These are phyloP conservation scores for Furcula furcula DNA, from an alignment of 2,888 invertebrate genomes.

Conservation along the genomic window DNA sequence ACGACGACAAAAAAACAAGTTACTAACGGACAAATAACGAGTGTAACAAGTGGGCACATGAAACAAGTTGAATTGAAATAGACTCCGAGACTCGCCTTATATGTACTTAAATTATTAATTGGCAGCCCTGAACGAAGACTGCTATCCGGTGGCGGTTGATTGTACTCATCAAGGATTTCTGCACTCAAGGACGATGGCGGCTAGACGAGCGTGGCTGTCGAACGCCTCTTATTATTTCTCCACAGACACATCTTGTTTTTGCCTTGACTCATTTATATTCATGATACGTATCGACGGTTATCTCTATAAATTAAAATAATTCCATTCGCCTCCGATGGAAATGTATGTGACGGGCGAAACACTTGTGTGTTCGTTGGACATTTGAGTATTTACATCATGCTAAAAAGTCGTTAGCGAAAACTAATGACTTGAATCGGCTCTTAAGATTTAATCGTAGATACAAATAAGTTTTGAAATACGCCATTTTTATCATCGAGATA, in stretches of 20 bases:
- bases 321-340: constrained; percentile 47
- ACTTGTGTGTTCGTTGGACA: constrained; percentile 35
- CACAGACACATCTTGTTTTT: constrained; percentile 76
- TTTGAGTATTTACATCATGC: constrained; percentile 15
- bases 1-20: constrained; percentile 12
- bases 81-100: constrained; percentile 34
- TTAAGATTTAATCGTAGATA: too few species aligned
- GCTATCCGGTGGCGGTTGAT: constrained; percentile 80
- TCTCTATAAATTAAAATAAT: constrained; percentile 74
- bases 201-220: constrained; percentile 71
- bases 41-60: constrained; percentile 32
- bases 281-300: constrained; percentile 74
- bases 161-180: constrained; percentile 82
- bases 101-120: constrained; percentile 60
- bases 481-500: too few species aligned
- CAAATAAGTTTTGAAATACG: too few species aligned
- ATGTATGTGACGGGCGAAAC: constrained; percentile 43
- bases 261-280: constrained; percentile 77
- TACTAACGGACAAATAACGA: constrained; percentile 33
- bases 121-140: constrained; percentile 69
- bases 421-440: too few species aligned
- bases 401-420: constrained; percentile 8
- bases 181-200: constrained; percentile 76
- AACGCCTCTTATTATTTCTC: constrained; percentile 77
- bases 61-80: constrained; percentile 41